Base-by-base conservation (phyloP, 1,140 invertebrate species). In the Ostrea edulis region DNA sequence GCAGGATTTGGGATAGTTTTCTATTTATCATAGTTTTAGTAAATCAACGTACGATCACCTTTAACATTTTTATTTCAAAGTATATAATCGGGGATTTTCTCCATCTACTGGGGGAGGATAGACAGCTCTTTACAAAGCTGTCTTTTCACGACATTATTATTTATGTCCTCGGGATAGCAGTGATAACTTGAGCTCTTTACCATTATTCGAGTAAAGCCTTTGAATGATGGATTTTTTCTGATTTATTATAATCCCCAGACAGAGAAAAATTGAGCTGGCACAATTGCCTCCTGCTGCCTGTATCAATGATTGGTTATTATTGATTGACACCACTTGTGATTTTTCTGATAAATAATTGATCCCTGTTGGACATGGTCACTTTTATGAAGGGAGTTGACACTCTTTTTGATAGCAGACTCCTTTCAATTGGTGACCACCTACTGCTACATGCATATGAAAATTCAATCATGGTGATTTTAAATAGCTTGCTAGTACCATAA, bases 261-360 rank as follows among this genome's bases (percentile, higher is more conserved):
- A 77, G 12, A 77, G 29, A 77, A 29, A 77, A 22, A 77, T 8
- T 77, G 68, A 77, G 68, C 68, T 77, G 29, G 68, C 29, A 35
- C 29, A 17, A 29, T 77, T 77, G 11, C 68, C 68, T 77, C 25
- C 68, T 77, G 68, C 25, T 44, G 68, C 11, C 29, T 77, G 11
- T 77, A 35, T 77, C 68, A 77, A 35, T 77, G 25, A 35, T 25
- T 17, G 25, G 25, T 44, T 11, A 77, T 77, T 29, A 77, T 29
- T 77, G 68, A 77, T 77, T 77, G 68, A 77, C 68, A 77, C 25
- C 68, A 77, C 68, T 77, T 77, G 68, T 77, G 25, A 77, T 77
- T 77, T 35, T 77, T 35, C 68, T 35, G 68, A 77, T 77, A 77
- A 77, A 77, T 77, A 77, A 77, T 77, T 77, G 68, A 77, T 77